phyloP scores from a whole-genome alignment of 2,888 invertebrate genomes.

The Cyrtodaria siliqua region DNA sequence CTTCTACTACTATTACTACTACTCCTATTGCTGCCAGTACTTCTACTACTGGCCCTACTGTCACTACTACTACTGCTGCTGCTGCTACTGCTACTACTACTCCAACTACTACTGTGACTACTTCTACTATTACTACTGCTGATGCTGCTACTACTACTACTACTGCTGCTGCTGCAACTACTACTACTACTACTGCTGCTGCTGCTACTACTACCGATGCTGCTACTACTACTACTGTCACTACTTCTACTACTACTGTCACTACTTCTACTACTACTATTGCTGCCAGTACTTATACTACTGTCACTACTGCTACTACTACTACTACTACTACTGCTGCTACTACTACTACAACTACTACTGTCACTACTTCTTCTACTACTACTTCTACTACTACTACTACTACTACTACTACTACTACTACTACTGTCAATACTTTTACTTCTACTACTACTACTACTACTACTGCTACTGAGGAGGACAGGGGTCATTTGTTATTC shows the following conservation, averaged over 20 bases:
- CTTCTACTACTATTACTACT: conserved; percentile 21
- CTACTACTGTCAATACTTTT: background rate
- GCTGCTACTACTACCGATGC: background rate
- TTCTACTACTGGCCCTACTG: conserved; percentile 4
- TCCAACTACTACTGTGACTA: too few species aligned
- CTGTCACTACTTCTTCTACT: background rate
- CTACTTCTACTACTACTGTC: conserved; percentile 1
- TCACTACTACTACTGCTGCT: background rate
- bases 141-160: too few species aligned
- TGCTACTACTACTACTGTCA: background rate
- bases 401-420: background rate
- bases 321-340: background rate
- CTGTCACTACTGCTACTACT: background rate
- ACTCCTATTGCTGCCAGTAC: too few species aligned
- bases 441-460: background rate
- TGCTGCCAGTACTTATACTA: too few species aligned
- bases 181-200: background rate
- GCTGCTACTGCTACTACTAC: too few species aligned
- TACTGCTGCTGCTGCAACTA: background rate
- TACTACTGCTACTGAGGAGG: too few species aligned
- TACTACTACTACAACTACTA: background rate
- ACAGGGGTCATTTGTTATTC: too few species aligned
- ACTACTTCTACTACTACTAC: background rate
- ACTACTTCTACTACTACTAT: background rate
- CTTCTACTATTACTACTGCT: too few species aligned